Conservation (phyloP, 1,140 invertebrate genomes). For the Mercenaria mercenaria region DNA sequence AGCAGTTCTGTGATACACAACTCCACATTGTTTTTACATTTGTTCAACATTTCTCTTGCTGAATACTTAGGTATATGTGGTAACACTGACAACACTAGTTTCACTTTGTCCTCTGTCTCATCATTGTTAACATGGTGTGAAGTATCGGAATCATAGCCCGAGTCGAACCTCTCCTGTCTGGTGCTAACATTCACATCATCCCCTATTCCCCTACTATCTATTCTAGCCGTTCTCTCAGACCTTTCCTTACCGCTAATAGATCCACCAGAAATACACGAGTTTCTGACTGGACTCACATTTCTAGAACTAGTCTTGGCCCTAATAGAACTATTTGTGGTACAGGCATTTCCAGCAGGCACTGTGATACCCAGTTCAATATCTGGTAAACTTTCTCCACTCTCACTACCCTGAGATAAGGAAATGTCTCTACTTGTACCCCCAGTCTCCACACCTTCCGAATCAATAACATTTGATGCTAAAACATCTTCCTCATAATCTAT, state of each 20-base stretch:
- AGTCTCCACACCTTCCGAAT: neutral
- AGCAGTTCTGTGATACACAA: conserved; percentile 37
- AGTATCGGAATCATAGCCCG: conserved; percentile 15
- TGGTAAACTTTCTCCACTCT: conserved; percentile 11
- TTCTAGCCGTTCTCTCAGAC: neutral
- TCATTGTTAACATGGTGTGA: neutral
- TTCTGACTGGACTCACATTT: neutral
- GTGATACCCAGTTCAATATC: neutral
- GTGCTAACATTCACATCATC: neutral
- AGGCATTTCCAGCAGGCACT: neutral
- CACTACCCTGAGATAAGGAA: neutral
- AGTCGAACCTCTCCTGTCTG: neutral
- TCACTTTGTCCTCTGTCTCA: conserved; percentile 9
- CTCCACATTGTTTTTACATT: conserved; percentile 35
- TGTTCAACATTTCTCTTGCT: neutral
- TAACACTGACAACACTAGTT: conserved; percentile 25
- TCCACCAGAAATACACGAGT: neutral
- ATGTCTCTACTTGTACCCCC: neutral
- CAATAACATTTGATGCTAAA: neutral
- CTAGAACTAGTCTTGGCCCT: no score
- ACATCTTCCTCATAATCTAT: neutral
- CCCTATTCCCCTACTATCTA: neutral
- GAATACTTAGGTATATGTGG: neutral
- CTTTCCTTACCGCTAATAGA: neutral
- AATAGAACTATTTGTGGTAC: no score